A percentile compares a stretch with the other conserved stretches of the same genome.
These are phyloP conservation scores for Phymorhynchus buccinoides DNA, from an alignment of 1,140 invertebrate species.

Conservation along the genomic window DNA sequence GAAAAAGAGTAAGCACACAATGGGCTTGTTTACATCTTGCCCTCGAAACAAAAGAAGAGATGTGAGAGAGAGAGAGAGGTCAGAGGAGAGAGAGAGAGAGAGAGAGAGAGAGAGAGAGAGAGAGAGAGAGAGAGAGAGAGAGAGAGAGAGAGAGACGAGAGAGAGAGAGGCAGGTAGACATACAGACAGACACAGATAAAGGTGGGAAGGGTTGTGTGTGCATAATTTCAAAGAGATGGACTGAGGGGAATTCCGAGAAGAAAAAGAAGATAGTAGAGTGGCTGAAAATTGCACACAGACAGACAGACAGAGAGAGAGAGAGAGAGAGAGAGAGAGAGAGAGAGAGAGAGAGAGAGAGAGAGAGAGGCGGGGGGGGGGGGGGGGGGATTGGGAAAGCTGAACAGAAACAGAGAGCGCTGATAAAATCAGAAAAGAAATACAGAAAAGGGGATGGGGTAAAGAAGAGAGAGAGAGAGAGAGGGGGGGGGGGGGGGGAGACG, in stretches of 20 bases:
- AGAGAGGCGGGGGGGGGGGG: not conserved
- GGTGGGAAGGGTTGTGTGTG: no score
- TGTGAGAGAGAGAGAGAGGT: not conserved
- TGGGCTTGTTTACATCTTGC: not conserved
- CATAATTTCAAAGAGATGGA: no score
- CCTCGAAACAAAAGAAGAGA: not conserved
- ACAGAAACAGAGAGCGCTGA: not conserved
- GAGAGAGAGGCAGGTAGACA: not conserved
- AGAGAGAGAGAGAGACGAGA: not conserved
- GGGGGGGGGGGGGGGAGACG: not conserved
- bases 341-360: not conserved
- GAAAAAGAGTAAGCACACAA: slow-evolving; percentile 6
- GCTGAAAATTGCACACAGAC: not conserved
- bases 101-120: not conserved
- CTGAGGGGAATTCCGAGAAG: no score
- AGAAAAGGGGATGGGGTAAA: not conserved
- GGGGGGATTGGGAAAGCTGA: not conserved
- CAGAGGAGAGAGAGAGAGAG: not conserved
- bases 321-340: slow-evolving; percentile 20
- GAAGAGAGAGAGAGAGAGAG: not conserved
- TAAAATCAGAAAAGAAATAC: not conserved
- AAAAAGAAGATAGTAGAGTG: not conserved
- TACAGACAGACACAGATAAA: slow-evolving; percentile 8
- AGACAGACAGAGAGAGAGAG: not conserved
- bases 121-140: not conserved